Conservation (phyloP, 1,140 invertebrate genomes). For the Lordiphosa stackelbergi region DNA sequence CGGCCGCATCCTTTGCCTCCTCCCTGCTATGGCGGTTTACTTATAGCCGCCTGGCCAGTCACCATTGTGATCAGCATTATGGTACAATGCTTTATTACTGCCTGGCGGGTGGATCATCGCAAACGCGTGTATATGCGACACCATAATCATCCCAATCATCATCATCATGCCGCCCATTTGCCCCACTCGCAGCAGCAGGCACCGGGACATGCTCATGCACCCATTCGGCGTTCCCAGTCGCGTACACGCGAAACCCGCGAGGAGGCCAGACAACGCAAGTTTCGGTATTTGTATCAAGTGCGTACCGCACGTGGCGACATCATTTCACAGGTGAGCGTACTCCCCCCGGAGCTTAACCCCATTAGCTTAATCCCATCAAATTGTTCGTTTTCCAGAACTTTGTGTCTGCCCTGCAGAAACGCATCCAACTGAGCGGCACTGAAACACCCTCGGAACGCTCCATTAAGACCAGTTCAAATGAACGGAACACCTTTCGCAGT, state of each 20-base stretch:
- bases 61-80: slow-evolving; percentile 73
- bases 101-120: slow-evolving; percentile 75
- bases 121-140: slow-evolving; percentile 69
- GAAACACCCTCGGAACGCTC: slow-evolving; percentile 73
- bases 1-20: slow-evolving; percentile 70
- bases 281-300: slow-evolving; percentile 92
- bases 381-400: slow-evolving; percentile 81
- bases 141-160: slow-evolving; percentile 48
- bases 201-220: slow-evolving; percentile 44
- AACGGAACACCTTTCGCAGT: slow-evolving; percentile 86
- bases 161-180: slow-evolving; percentile 42
- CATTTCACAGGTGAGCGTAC: slow-evolving; percentile 85
- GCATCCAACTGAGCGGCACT: slow-evolving; percentile 79
- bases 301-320: slow-evolving; percentile 92
- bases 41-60: slow-evolving; percentile 72
- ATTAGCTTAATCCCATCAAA: neutral
- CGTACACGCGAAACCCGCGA: slow-evolving; percentile 83
- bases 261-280: slow-evolving; percentile 88
- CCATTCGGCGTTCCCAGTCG: slow-evolving; percentile 52
- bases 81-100: slow-evolving; percentile 76
- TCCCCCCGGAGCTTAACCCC: neutral
- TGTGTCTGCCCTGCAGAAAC: slow-evolving; percentile 87
- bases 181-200: slow-evolving; percentile 47
- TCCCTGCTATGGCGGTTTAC: slow-evolving; percentile 72
- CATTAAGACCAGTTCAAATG: slow-evolving; percentile 79